These are phyloP conservation scores for Nasonia longicornis DNA, from an alignment of 1,140 invertebrate species.

Conservation along the genomic window DNA sequence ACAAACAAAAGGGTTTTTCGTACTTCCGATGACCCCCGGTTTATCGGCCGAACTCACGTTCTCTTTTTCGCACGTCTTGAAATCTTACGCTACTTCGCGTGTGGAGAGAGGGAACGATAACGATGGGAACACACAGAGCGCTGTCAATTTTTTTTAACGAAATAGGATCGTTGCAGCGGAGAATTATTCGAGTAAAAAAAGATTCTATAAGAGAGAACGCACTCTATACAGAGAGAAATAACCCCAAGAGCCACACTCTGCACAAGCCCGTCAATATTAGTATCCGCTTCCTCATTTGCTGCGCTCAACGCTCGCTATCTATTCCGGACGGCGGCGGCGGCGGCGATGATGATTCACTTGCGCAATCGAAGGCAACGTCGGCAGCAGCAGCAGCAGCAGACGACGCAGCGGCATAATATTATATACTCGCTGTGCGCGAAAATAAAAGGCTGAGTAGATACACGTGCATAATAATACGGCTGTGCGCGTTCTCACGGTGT, in stretches of 20 bases:
- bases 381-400: neutral
- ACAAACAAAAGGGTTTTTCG: conserved; percentile 37
- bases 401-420: neutral
- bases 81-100: conserved; percentile 24
- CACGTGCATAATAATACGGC: neutral
- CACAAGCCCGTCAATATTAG: conserved; percentile 38
- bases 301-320: neutral
- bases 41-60: neutral
- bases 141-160: neutral
- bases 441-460: neutral
- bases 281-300: conserved; percentile 40
- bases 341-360: conserved; percentile 27
- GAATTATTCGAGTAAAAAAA: too few relatives aligned
- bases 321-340: conserved; percentile 15
- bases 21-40: conserved; percentile 22
- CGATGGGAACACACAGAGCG: conserved; percentile 22
- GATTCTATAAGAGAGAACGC: too few relatives aligned
- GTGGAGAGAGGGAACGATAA: neutral
- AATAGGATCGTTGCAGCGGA: too few relatives aligned
- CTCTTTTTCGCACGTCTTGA: neutral
- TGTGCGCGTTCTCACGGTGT: conserved; percentile 33
- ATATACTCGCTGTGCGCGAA: neutral
- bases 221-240: neutral
- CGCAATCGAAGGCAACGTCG: conserved; percentile 18
- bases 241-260: neutral